phyloP scores from a whole-genome alignment of 2,797 vertebrate species.

The Erethizon dorsatum region DNA sequence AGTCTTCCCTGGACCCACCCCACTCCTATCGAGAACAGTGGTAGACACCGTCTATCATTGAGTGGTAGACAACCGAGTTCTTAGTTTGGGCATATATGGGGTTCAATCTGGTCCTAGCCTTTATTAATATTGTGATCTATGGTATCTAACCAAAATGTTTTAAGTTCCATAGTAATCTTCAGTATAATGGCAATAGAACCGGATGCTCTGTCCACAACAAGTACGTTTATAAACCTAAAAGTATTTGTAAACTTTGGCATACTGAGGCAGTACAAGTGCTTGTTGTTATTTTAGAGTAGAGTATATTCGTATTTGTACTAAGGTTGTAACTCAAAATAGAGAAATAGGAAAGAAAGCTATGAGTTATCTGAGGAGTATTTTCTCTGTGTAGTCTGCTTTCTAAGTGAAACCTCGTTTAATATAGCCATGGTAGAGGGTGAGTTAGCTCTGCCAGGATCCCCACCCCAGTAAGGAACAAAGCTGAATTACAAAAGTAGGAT shows the following conservation, averaged over 20 bases:
- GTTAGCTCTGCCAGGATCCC: neutral
- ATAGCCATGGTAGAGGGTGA: neutral
- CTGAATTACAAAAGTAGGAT: neutral
- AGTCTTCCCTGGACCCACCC: neutral
- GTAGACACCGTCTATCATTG: neutral
- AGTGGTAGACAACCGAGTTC: neutral
- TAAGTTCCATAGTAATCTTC: slow-evolving; percentile 7
- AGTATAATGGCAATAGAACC: neutral
- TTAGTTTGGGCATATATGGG: neutral
- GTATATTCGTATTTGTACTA: neutral
- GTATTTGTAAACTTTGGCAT: neutral
- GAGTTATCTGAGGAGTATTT: neutral
- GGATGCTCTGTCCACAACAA: neutral
- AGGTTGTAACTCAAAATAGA: neutral
- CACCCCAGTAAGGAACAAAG: neutral
- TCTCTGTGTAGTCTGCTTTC: neutral
- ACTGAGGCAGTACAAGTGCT: neutral
- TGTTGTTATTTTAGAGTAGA: neutral
- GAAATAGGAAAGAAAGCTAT: neutral
- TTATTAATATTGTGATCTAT: neutral
- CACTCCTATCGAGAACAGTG: neutral
- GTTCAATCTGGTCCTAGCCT: neutral
- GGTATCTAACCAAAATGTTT: neutral
- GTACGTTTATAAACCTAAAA: neutral
- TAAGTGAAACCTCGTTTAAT: neutral